A percentile compares a stretch with the other conserved stretches of the same genome.
These are phyloP conservation scores for Sisor rabdophorus DNA, from an alignment of 2,113 vertebrate genomes.

Conservation along the genomic window DNA sequence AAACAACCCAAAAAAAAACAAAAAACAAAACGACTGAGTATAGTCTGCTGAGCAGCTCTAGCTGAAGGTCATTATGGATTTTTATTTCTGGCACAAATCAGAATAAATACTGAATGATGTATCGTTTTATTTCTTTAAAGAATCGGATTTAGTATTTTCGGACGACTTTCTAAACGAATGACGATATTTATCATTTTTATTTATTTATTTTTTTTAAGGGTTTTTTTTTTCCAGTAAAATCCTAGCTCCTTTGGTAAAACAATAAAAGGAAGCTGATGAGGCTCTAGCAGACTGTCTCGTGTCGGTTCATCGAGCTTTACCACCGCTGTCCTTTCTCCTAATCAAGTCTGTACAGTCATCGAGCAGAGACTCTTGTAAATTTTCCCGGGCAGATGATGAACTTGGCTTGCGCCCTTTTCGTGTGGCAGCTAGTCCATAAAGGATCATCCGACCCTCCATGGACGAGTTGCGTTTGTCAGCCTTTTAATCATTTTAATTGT, in stretches of 20 bases:
- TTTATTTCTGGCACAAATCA: constrained; percentile 1
- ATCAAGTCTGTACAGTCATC: not conserved
- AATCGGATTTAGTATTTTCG: no score
- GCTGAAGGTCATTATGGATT: constrained; percentile 28
- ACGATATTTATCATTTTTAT: constrained; percentile 19
- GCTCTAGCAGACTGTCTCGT: constrained; percentile 19
- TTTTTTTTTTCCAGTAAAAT: constrained; percentile 23
- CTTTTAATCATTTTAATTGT: constrained; percentile 59
- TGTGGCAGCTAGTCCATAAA: constrained; percentile 47
- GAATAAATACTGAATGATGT: no score
- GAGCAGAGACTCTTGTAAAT: constrained; percentile 3
- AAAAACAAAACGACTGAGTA: not conserved
- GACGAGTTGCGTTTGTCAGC: constrained; percentile 58
- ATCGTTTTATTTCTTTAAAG: no score
- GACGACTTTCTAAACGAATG: no score
- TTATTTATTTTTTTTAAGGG: constrained; percentile 18
- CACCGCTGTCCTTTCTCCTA: constrained; percentile 20
- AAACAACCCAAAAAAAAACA: no score
- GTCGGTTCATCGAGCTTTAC: constrained; percentile 37
- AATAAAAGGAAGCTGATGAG: constrained; percentile 11
- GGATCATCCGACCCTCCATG: constrained; percentile 54
- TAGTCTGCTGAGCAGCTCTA: not conserved
- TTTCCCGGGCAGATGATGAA: constrained; percentile 2
- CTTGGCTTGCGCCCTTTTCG: constrained; percentile 23
- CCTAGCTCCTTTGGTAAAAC: constrained; percentile 9